These are phyloP conservation scores for Paraescarpia echinospica DNA, from an alignment of 1,140 invertebrate species.

Conservation along the genomic window DNA sequence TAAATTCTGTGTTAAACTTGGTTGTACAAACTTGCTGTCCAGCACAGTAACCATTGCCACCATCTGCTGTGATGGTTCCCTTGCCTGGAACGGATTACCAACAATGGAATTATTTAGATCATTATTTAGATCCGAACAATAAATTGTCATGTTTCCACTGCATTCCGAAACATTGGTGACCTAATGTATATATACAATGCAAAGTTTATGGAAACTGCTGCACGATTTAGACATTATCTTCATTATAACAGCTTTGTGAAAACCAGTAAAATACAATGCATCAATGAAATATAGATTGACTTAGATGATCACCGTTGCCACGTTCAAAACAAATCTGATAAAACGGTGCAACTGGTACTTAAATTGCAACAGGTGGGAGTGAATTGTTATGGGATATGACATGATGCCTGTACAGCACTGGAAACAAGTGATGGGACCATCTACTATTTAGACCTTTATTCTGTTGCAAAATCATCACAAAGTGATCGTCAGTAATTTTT, in stretches of 20 bases:
- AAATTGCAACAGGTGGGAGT: background rate
- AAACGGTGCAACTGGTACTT: background rate
- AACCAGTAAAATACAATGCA: background rate
- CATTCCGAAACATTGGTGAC: background rate
- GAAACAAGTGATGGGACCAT: too few relatives aligned
- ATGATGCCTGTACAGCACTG: too few relatives aligned
- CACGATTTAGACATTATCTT: too few relatives aligned
- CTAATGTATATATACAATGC: background rate
- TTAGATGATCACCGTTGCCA: background rate
- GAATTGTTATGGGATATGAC: too few relatives aligned
- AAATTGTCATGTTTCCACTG: background rate
- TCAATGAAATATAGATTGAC: background rate
- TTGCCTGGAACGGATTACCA: background rate
- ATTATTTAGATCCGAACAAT: background rate
- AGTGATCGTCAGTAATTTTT: too few relatives aligned
- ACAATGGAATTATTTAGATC: background rate
- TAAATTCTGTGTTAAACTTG: background rate
- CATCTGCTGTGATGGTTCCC: background rate
- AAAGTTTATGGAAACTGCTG: background rate
- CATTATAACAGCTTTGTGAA: too few relatives aligned
- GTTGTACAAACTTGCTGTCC: background rate
- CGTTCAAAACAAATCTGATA: background rate
- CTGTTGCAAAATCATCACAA: too few relatives aligned
- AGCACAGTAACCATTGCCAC: background rate
- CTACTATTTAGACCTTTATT: too few relatives aligned